A percentile compares a stretch with the other conserved stretches of the same genome.
Conservation (phyloP, 1,140 invertebrate genomes). For the Brachionus rubens region DNA sequence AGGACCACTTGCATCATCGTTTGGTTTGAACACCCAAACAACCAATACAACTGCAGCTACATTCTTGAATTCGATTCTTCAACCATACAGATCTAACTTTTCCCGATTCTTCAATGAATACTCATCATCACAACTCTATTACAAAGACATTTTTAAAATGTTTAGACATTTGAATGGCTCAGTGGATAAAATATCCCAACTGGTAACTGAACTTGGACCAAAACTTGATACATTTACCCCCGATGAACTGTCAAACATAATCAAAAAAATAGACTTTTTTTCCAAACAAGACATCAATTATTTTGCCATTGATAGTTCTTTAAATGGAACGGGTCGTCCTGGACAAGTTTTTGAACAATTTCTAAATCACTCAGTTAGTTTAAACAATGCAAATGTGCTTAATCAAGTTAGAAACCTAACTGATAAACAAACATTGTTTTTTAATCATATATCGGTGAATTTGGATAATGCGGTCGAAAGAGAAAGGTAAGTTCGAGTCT, state of each 20-base stretch:
- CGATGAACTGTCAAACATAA: background rate
- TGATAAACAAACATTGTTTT: background rate
- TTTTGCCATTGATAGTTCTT: background rate
- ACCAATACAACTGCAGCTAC: background rate
- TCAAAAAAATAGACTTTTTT: constrained; percentile 18
- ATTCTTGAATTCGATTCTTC: background rate
- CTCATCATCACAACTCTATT: background rate
- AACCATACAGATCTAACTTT: background rate
- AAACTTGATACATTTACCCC: background rate
- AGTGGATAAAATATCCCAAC: background rate
- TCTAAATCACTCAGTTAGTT: background rate
- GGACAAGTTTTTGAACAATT: background rate
- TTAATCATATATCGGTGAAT: no score
- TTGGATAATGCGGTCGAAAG: no score
- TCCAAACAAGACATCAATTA: background rate
- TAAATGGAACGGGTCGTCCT: background rate
- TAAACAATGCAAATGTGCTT: background rate
- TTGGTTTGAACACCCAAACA: background rate
- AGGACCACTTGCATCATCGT: background rate
- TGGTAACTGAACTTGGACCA: background rate
- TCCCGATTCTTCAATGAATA: background rate
- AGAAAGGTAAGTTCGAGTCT: no score
- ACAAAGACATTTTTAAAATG: constrained; percentile 1
- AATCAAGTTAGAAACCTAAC: background rate
- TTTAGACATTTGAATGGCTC: background rate